Base-by-base conservation (phyloP, 2,888 invertebrate species). In the Clusia tigrina region DNA sequence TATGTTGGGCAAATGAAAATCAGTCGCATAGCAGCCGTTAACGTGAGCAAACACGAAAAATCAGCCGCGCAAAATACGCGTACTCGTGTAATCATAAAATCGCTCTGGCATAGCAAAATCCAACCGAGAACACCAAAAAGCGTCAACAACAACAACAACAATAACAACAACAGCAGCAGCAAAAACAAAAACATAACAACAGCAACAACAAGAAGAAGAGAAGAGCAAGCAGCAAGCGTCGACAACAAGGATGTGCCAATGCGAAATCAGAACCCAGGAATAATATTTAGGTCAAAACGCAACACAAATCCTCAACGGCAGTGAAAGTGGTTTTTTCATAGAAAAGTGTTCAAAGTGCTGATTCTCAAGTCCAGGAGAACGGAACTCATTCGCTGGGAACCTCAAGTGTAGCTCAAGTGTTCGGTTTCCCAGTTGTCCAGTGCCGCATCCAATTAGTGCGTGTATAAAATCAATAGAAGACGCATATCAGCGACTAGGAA, bases 1-100 rank as follows among this genome's bases (percentile, higher is more conserved):
- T 24, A 46, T 12, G 63, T 57, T 65, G 60, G 60, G 56, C 62
- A 66, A 62, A 69, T 66, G 60, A 62, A 70, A 71, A 69, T 76
- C 72, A 78, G 77, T 78, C 72, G 78, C 74, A 68, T 71, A 74
- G 71, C 72, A 78, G 76, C 77, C 72, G 78, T 72, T 74, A 73
- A 72, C 70, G 74, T 72, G 72, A 70, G 67, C 74, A 68, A 66
- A 73, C 62, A 66, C 54, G 24, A 15, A 12, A 9, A 10, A 9
- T 18, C 5, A 9, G 52, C 20, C n/a, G 18, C 22, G 54, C 25
- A 26, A 54, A 17, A 26, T 6, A 54, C 54, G 48, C 48, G 42
- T 42, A 15, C n/a, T 52, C 52, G 52, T 52, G 17, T 22, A 9
- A n/a, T 37, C 37, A 37, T 15, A 17, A 42, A 32, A 42, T 42